Evolutionary conservation across 2,113 vertebrate species (phyloP).

Genomic region (Argyrosomus japonicus): DNA sequence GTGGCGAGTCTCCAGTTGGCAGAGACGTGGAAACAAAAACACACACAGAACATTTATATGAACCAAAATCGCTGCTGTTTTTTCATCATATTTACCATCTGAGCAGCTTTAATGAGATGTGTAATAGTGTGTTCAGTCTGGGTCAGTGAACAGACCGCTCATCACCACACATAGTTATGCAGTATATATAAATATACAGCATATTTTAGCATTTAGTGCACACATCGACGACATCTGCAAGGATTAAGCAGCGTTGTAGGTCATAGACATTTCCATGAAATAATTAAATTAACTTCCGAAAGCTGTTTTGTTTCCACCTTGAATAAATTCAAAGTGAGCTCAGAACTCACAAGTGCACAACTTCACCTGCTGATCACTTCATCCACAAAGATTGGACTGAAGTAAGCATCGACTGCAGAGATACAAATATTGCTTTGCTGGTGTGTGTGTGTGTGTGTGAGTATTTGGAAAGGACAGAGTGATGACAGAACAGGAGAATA

Average conservation of each 20-base stretch:
- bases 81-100: background rate
- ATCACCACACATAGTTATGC: background rate
- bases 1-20: background rate
- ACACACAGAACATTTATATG: constrained; percentile 1
- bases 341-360: constrained; percentile 20
- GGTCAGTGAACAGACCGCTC: background rate
- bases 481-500: constrained; percentile 32
- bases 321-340: constrained; percentile 13
- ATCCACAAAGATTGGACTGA: constrained; percentile 37
- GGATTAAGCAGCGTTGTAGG: background rate
- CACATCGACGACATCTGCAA: background rate
- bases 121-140: background rate
- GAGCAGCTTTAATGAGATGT: background rate
- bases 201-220: background rate
- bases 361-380: constrained; percentile 38
- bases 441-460: constrained; percentile 2
- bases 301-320: background rate
- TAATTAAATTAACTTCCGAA: background rate
- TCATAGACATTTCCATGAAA: background rate
- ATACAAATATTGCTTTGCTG: background rate
- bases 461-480: constrained; percentile 28
- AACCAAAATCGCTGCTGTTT: background rate
- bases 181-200: background rate
- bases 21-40: constrained; percentile 18
- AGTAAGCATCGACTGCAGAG: background rate